Base-by-base conservation (phyloP, 2,888 invertebrate species). In the Dasypolia templi region DNA sequence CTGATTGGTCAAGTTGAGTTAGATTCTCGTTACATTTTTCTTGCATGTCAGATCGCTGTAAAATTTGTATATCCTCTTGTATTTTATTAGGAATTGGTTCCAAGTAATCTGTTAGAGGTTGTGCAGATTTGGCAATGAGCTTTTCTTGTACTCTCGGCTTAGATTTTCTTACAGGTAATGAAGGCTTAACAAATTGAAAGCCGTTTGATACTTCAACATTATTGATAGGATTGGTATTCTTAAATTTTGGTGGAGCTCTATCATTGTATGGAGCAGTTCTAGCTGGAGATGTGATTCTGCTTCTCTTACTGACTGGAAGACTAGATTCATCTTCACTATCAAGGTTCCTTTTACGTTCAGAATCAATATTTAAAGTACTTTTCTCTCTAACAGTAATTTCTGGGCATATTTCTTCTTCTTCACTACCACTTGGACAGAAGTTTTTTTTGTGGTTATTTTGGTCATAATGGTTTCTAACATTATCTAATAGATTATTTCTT, bases 121-220 rank as follows among this genome's bases (percentile, higher is more conserved):
- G 82, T 71, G 87, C 78, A 69, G 91, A 92, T 86, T 91, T 92
- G n/a, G 91, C 84, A 70, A 90, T 87, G 2, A 90, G 67, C 70
- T 84, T 87, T 73, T 92, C 90, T 82, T 89, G 88, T 62, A 84
- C 56, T 79, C 83, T 90, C 5, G 68, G 63, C 68, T 86, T 89
- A 5, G 79, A 82, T 84, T 92, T 94, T 74, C 83, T 89, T 26
- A 90, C 68, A 55, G 94, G 94, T 64, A 91, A 84, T 66, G 87
- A 78, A 29, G 94, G 94, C 82, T 92, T 94, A 2, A 89, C 86
- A 91, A 94, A 94, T 77, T 91, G 85, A 90, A 93, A 93, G 63
- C 91, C 90, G 72, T 89, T 87, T 62, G 75, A 55, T 56, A 78
- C 73, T 74, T 84, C 81, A 74, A 79, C 67, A 56, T 75, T 81